Evolutionary conservation across 2,888 invertebrate species (phyloP).

Genomic region (Arctia plantaginis): DNA sequence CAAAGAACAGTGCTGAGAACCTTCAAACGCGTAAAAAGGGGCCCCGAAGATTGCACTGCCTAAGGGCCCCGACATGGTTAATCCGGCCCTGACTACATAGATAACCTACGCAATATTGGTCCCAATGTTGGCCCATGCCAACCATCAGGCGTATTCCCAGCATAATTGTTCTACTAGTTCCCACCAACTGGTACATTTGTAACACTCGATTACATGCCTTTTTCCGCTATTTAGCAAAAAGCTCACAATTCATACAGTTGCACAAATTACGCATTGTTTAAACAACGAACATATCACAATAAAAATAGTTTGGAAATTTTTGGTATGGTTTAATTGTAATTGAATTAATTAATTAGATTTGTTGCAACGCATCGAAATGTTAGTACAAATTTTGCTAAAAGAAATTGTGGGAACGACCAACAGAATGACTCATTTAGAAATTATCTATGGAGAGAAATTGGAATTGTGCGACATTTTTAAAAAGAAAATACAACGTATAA

Average conservation of each 20-base stretch:
- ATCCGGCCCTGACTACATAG: too few species aligned
- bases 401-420: constrained; percentile 44
- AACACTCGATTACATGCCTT: constrained; percentile 52
- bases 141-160: constrained; percentile 45
- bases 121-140: constrained; percentile 28
- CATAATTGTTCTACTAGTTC: constrained; percentile 48
- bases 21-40: too few species aligned
- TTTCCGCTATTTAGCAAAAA: constrained; percentile 58
- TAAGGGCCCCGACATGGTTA: too few species aligned
- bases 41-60: too few species aligned
- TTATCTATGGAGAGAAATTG: constrained; percentile 12
- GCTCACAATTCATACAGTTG: constrained; percentile 43
- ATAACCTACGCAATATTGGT: constrained; percentile 38
- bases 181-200: constrained; percentile 48
- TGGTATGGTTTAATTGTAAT: constrained; percentile 48
- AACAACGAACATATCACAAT: constrained; percentile 46
- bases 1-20: too few species aligned
- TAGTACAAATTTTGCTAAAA: constrained; percentile 25
- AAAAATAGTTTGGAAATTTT: constrained; percentile 45
- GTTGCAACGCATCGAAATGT: constrained; percentile 21
- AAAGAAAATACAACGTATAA: background rate
- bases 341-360: constrained; percentile 38
- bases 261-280: constrained; percentile 53
- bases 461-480: background rate
- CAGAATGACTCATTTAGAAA: constrained; percentile 23